phyloP scores from a whole-genome alignment of 2,888 invertebrate genomes.

The Petrolisthes cinctipes region DNA sequence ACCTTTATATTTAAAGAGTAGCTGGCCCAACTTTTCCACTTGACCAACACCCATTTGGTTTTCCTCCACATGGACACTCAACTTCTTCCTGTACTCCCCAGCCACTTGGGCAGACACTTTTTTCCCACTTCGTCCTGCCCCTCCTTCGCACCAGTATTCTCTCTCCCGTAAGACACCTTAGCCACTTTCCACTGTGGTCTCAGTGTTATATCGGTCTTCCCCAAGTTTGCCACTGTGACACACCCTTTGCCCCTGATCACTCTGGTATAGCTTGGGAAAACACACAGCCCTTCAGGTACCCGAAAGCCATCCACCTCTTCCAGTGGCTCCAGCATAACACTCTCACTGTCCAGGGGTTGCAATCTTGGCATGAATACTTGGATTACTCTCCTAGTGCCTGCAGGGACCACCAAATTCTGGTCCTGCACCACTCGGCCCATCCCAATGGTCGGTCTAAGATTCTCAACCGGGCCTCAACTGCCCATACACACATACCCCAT shows the following conservation, averaged over 20 bases:
- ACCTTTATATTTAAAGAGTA: not conserved
- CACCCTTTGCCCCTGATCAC: not conserved
- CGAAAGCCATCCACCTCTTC: not conserved
- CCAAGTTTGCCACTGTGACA: constrained; percentile 10
- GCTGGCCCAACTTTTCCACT: not conserved
- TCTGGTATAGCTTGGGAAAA: constrained; percentile 1
- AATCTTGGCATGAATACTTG: not conserved
- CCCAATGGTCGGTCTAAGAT: no score
- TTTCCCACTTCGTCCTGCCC: not conserved
- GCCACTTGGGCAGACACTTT: not conserved
- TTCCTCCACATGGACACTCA: constrained; percentile 17
- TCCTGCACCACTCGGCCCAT: constrained; percentile 15
- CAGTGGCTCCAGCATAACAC: constrained; percentile 11
- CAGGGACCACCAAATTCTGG: not conserved
- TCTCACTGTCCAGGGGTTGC: not conserved
- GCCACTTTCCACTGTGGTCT: not conserved
- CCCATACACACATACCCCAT: constrained; percentile 7
- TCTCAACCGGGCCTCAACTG: constrained; percentile 22
- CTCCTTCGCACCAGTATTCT: not conserved
- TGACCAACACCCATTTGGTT: not conserved
- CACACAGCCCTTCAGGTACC: constrained; percentile 2
- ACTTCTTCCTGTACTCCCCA: not conserved
- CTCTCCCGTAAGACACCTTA: not conserved
- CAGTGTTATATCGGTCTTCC: not conserved
- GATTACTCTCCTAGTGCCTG: not conserved